Conservation (phyloP, 1,140 invertebrate species). For the Eumaeus atala region DNA sequence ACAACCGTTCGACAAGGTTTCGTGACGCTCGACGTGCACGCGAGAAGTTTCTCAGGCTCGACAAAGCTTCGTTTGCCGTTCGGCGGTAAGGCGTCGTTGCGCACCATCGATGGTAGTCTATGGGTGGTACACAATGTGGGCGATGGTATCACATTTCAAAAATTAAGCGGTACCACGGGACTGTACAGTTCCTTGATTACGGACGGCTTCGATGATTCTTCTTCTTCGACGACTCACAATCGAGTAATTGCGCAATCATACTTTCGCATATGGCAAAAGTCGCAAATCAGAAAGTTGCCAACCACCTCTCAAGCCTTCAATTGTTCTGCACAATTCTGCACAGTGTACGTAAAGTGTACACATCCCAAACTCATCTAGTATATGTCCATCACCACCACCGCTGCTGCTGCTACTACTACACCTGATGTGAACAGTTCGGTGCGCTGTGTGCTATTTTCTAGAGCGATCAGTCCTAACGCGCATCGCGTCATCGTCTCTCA, state of each 20-base stretch:
- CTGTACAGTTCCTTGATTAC: slow-evolving; percentile 7
- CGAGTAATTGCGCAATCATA: neutral
- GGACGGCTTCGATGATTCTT: neutral
- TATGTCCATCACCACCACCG: slow-evolving; percentile 2
- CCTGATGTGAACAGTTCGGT: neutral
- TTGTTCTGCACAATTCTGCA: no score
- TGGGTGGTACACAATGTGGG: slow-evolving; percentile 6
- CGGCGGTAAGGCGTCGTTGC: slow-evolving; percentile 10
- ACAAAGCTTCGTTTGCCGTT: slow-evolving; percentile 1
- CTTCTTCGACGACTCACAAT: no score
- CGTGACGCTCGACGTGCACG: slow-evolving; percentile 4
- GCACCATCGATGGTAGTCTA: slow-evolving; percentile 1
- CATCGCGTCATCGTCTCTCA: slow-evolving; percentile 10
- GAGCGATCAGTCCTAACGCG: slow-evolving; percentile 5
- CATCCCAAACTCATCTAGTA: slow-evolving; percentile 5
- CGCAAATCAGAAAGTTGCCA: slow-evolving; percentile 1
- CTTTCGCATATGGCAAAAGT: slow-evolving; percentile 10
- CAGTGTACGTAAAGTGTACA: slow-evolving; percentile 2
- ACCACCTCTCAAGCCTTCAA: neutral
- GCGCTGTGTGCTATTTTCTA: neutral
- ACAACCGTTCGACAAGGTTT: neutral
- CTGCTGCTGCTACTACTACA: neutral
- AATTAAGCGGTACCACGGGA: slow-evolving; percentile 8
- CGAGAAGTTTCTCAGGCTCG: slow-evolving; percentile 2
- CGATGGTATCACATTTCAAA: neutral